Evolutionary conservation across 2,113 vertebrate species (phyloP).

Genomic region (Notiomystis cincta): DNA sequence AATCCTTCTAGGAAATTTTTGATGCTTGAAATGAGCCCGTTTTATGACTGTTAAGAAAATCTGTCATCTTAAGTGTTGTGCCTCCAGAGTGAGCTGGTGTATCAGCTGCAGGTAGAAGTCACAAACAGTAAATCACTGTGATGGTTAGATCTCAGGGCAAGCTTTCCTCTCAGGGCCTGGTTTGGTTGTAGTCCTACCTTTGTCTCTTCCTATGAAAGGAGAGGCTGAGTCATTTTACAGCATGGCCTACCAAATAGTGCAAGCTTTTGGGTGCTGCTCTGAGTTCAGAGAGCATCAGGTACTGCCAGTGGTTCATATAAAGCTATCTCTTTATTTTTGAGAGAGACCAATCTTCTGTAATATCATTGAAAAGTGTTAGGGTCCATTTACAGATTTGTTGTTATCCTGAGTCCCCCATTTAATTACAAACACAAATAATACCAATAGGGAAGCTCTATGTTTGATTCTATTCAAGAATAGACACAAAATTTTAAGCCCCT

Average conservation of each 20-base stretch:
- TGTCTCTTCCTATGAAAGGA: background rate
- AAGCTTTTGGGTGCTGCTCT: background rate
- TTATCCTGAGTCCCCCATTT: background rate
- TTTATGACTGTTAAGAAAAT: background rate
- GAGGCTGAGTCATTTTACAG: background rate
- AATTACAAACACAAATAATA: background rate
- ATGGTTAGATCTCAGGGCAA: background rate
- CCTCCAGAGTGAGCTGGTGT: background rate
- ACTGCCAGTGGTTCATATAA: background rate
- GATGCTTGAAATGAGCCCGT: background rate
- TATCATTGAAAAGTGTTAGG: background rate
- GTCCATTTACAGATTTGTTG: background rate
- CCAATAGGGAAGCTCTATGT: background rate
- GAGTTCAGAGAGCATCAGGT: background rate
- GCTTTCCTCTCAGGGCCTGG: background rate
- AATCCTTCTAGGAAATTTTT: background rate
- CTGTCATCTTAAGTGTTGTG: background rate
- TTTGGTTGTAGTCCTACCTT: background rate
- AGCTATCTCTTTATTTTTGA: background rate
- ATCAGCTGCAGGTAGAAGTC: background rate
- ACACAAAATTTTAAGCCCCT: background rate
- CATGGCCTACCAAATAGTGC: background rate
- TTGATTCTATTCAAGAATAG: background rate
- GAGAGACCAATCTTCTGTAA: background rate
- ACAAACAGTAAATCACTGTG: background rate